These are phyloP conservation scores for Propithecus perrieri DNA, from an alignment of 2,797 vertebrate species.

Conservation along the genomic window DNA sequence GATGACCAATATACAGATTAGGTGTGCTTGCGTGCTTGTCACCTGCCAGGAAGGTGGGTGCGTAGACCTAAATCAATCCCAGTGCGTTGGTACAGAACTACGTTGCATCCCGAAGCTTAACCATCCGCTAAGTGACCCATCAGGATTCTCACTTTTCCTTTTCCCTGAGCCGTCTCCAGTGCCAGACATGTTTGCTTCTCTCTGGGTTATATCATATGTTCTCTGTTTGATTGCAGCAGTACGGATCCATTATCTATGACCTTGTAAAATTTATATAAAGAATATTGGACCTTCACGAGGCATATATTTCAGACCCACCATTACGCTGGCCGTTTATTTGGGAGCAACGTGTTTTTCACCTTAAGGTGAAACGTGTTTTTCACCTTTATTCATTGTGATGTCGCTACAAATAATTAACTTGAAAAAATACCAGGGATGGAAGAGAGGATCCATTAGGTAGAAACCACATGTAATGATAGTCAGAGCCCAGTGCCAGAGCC, in stretches of 20 bases:
- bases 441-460: constrained; percentile 21
- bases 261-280: constrained; percentile 16
- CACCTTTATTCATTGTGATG: background rate
- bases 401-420: constrained; percentile 45
- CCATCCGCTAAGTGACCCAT: background rate
- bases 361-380: background rate
- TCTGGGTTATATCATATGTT: background rate
- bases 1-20: background rate
- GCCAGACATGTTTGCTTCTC: background rate
- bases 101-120: constrained; percentile 2
- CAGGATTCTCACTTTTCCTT: constrained; percentile 12
- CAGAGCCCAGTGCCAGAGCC: background rate
- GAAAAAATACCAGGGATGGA: background rate
- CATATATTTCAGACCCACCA: background rate
- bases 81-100: background rate
- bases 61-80: background rate
- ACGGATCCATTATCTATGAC: constrained; percentile 34
- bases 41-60: background rate
- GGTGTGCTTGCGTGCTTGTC: background rate
- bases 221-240: background rate
- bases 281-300: background rate
- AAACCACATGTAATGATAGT: background rate
- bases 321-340: background rate
- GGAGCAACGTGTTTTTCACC: background rate
- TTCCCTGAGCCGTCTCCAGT: background rate